These are phyloP conservation scores for Anadara kagoshimensis DNA, from an alignment of 1,140 invertebrate genomes.

Conservation along the genomic window DNA sequence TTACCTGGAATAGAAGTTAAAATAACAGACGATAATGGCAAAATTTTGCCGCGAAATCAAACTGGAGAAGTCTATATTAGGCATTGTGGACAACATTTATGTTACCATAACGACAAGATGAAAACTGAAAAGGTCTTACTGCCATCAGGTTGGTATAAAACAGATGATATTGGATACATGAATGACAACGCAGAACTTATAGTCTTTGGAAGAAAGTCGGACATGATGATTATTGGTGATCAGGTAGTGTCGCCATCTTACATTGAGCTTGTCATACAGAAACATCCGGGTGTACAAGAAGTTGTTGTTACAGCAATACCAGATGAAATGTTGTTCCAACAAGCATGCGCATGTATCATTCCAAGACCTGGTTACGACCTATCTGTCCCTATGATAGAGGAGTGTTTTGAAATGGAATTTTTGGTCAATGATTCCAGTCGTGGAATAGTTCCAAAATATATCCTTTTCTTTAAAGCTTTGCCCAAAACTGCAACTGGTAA, in stretches of 20 bases:
- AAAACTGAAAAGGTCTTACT: slow-evolving; percentile 69
- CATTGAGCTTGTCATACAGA: slow-evolving; percentile 4
- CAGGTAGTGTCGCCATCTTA: slow-evolving; percentile 14
- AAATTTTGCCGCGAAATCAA: neutral
- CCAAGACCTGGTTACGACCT: no score
- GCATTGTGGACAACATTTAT: slow-evolving; percentile 66
- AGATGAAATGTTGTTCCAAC: slow-evolving; percentile 2
- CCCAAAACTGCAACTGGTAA: no score
- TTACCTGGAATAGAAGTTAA: slow-evolving; percentile 9
- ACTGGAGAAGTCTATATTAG: slow-evolving; percentile 12
- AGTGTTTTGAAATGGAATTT: no score
- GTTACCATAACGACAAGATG: slow-evolving; percentile 80
- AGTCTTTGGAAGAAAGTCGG: slow-evolving; percentile 19
- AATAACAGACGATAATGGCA: slow-evolving; percentile 6
- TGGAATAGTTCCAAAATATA: no score
- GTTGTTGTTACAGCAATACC: slow-evolving; percentile 14
- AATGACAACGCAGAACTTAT: slow-evolving; percentile 35
- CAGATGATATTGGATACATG: slow-evolving; percentile 69
- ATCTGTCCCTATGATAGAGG: no score
- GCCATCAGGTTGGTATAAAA: slow-evolving; percentile 72
- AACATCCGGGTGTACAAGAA: slow-evolving; percentile 8
- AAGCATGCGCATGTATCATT: slow-evolving; percentile 3
- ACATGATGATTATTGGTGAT: slow-evolving; percentile 19
- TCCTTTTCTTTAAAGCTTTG: no score
- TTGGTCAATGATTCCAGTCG: no score